These are phyloP conservation scores for Mastomys coucha DNA, from an alignment of 2,113 vertebrate genomes.

Conservation along the genomic window DNA sequence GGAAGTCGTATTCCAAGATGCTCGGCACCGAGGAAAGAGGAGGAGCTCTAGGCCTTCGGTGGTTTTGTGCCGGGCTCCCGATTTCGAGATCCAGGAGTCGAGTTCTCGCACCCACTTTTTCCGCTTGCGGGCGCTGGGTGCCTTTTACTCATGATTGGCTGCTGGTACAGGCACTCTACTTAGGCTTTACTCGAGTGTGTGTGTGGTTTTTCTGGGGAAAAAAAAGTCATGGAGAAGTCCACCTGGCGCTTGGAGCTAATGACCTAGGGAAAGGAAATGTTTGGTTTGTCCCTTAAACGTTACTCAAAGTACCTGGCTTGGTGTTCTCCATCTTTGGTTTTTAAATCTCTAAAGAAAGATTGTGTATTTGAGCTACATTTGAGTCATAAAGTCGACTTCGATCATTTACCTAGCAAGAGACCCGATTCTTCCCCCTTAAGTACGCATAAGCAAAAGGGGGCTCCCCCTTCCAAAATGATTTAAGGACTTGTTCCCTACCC, in stretches of 20 bases:
- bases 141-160: not conserved
- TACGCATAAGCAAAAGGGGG: not conserved
- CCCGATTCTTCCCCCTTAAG: not conserved
- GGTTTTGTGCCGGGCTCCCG: accelerated
- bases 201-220: too few species aligned
- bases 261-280: not conserved
- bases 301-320: not conserved
- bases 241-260: too few species aligned
- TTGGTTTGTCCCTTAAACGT: not conserved
- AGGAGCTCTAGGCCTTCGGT: accelerated
- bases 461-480: not conserved
- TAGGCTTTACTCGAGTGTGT: not conserved
- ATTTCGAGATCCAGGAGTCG: not conserved
- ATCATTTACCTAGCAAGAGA: not conserved
- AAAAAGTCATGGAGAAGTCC: accelerated
- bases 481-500: not conserved
- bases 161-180: not conserved
- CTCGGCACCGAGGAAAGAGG: accelerated
- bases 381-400: not conserved
- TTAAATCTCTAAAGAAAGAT: not conserved
- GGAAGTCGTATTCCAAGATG: not conserved
- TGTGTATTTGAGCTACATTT: not conserved
- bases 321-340: not conserved
- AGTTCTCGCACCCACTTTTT: not conserved
- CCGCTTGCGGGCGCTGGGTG: not conserved